These are phyloP conservation scores for Drosophila novamexicana DNA, from an alignment of 1,140 invertebrate species.

Conservation along the genomic window DNA sequence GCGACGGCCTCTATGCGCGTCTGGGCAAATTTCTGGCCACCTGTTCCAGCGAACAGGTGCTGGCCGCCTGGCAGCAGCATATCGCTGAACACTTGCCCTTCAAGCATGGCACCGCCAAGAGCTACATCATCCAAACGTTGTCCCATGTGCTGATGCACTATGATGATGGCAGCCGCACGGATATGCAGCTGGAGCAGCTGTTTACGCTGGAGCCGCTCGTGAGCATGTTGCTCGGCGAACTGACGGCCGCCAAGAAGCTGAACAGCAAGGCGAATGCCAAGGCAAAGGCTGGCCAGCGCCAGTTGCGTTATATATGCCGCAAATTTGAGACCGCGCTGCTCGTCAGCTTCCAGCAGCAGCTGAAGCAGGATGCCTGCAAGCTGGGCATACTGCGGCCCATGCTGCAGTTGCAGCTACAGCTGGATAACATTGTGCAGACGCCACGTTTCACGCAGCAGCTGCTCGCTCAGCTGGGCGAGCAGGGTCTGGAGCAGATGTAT, in stretches of 20 bases:
- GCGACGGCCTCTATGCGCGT: conserved; percentile 15
- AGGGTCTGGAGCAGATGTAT: conserved; percentile 25
- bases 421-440: conserved; percentile 31
- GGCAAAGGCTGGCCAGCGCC: conserved; percentile 10
- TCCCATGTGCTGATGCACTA: conserved; percentile 16
- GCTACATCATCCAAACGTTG: conserved; percentile 27
- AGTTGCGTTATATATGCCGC: conserved; percentile 31
- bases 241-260: conserved; percentile 12
- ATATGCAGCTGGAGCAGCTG: conserved; percentile 16
- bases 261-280: not conserved
- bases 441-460: conserved; percentile 38
- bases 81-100: conserved; percentile 24
- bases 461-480: conserved; percentile 5
- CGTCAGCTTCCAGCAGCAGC: conserved; percentile 30
- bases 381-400: conserved; percentile 33
- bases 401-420: conserved; percentile 15
- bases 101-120: conserved; percentile 31
- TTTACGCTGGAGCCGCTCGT: conserved; percentile 18
- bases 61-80: conserved; percentile 41
- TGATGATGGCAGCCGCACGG: not conserved
- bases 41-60: not conserved
- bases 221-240: conserved; percentile 30
- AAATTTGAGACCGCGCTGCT: conserved; percentile 43
- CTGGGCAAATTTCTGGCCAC: conserved; percentile 43
- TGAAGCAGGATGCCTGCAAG: conserved; percentile 36